Evolutionary conservation across 2,888 invertebrate genomes (phyloP).

Genomic region (Cryptophagus acutangulus): DNA sequence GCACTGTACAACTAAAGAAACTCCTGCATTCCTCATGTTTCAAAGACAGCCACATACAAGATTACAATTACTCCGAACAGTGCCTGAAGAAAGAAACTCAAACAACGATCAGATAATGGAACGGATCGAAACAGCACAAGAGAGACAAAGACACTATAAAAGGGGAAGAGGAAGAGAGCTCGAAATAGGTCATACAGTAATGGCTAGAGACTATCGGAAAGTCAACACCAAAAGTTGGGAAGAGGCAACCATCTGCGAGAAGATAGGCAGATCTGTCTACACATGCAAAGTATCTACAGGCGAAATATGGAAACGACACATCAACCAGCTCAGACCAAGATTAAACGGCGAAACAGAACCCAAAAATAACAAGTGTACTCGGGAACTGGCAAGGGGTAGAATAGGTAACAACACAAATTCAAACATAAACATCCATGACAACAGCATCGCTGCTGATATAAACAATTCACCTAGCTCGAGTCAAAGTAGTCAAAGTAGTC

Average conservation of each 20-base stretch:
- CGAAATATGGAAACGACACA: not conserved
- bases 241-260: not conserved
- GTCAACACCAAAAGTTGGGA: not conserved
- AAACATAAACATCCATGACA: too few species aligned
- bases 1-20: not conserved
- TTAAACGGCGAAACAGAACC: too few species aligned
- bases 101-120: not conserved
- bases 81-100: not conserved
- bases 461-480: too few species aligned
- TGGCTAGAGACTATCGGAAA: not conserved
- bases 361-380: too few species aligned
- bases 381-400: too few species aligned
- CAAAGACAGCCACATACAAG: not conserved
- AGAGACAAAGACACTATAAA: not conserved
- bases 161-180: constrained; percentile 2
- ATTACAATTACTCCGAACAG: not conserved
- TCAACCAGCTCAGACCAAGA: not conserved
- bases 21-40: not conserved
- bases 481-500: too few species aligned
- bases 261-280: not conserved
- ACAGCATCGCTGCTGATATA: too few species aligned
- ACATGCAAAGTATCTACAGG: not conserved
- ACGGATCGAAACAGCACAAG: not conserved
- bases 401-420: too few species aligned
- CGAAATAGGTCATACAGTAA: not conserved